Conservation (phyloP, 2,888 invertebrate species). For the Furcula furcula region DNA sequence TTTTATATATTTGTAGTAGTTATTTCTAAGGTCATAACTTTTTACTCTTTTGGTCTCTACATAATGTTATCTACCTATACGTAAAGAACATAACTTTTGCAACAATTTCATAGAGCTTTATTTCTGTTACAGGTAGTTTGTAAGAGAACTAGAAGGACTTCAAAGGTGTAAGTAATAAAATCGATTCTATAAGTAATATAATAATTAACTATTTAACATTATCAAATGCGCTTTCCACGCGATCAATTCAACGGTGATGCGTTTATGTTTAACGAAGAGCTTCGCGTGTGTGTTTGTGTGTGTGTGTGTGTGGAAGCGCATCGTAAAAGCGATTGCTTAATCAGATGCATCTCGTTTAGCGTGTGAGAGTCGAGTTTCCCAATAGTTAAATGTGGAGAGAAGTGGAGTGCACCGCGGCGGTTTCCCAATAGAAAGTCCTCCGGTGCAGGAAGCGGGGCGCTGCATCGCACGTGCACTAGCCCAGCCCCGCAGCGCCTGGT, state of each 20-base stretch:
- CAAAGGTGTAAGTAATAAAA: slow-evolving; percentile 60
- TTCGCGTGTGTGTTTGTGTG: slow-evolving; percentile 31
- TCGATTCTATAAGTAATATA: not conserved
- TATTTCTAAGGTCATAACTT: too few relatives aligned
- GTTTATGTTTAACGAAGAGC: slow-evolving; percentile 29
- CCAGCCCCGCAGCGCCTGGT: slow-evolving; percentile 35
- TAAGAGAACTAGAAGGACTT: slow-evolving; percentile 34
- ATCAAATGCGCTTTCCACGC: not conserved
- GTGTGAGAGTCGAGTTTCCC: slow-evolving; percentile 72
- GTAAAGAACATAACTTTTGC: too few relatives aligned
- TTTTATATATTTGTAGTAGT: too few relatives aligned
- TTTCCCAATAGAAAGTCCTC: slow-evolving; percentile 81
- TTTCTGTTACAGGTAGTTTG: slow-evolving; percentile 47
- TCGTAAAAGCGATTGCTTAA: slow-evolving; percentile 65
- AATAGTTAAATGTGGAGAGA: slow-evolving; percentile 54
- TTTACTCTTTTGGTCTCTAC: too few relatives aligned
- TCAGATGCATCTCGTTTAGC: slow-evolving; percentile 71
- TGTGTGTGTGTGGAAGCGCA: slow-evolving; percentile 60
- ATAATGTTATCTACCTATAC: too few relatives aligned
- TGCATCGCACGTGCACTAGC: slow-evolving; percentile 49
- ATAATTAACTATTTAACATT: not conserved
- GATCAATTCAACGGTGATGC: slow-evolving; percentile 15
- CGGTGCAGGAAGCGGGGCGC: slow-evolving; percentile 67
- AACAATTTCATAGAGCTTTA: too few relatives aligned
- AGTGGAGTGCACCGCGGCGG: slow-evolving; percentile 48